Base-by-base conservation (phyloP, 2,888 invertebrate species). In the Apotomis turbidana region DNA sequence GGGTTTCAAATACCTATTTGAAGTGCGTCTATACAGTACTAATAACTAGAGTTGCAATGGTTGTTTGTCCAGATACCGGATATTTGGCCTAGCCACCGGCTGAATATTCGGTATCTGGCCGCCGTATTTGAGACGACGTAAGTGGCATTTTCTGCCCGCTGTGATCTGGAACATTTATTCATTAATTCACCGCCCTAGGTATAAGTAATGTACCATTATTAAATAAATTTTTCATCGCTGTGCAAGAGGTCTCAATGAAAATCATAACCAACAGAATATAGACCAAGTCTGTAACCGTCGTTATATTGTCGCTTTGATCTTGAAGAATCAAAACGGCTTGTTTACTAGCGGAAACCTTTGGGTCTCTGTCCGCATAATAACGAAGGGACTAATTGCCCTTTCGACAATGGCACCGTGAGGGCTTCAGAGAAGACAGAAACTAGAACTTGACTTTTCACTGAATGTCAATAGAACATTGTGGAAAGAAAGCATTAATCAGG, bases 341-440 rank as follows among this genome's bases (percentile, higher is more conserved):
- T 61, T 61, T 68, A 12, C 55, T 3, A 46, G 13, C 15, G 60
- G 52, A 69, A 69, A 9, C 61, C 55, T 69, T 69, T 69, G 61
- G 61, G 55, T 36, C 61, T n/a, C 38, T 6, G 13, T n/a, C 36
- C 38, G 69, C 52, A 68, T 54, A 60, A 68, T 68, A 61, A 69
- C n/a, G 36, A 38, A 61, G 55, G 51, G n/a, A 61, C 61, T 69
- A 69, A 61, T 69, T 69, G 69, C 54, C 46, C 60, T 69, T 62
- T 62, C 55, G 69, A 62, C 61, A 61, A 69, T 61, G 55, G 55
- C 12, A 8, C 10, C 68, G 46, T 15, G 44, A 54, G 44, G 60
- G 41, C 8, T 15, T 49, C 46, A 6, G 61, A 52, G 27, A 15
- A 15, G 15, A 15, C 27, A 10, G 38, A 57, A 57, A 38, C 58